Base-by-base conservation (phyloP, 2,888 invertebrate genomes). In the Amphimallon solstitiale region DNA sequence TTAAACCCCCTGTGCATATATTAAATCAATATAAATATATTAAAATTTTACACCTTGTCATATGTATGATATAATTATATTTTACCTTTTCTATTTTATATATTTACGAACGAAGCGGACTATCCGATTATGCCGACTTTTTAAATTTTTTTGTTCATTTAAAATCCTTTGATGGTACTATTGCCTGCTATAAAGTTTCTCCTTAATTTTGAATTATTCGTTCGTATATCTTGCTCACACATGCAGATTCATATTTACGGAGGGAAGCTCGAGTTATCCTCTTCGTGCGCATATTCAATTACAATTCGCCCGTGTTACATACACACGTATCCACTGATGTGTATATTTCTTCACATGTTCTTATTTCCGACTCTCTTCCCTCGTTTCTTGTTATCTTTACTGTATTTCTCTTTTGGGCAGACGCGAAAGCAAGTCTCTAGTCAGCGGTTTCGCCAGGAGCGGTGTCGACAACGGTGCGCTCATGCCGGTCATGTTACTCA, bases 281-380 rank as follows among this genome's bases (percentile, higher is more conserved):
- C 29, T n/a, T n/a, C 17, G 17, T 15, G 51, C 56, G 40, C 40
- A 43, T 23, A 56, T 56, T 56, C 43, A 56, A 40, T 56, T 40
- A 56, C 14, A 40, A 12, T 56, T 23, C 40, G 40, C 14, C 56
- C 14, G 21, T 14, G 37, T 5, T 56, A 10, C 52, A 56, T 15
- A 40, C 43, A 40, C 23, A 12, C 14, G 19, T 21, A 56, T 40
- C 21, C 19, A 15, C 23, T 43, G 56, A 56, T 56, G 56, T 56
- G 56, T 56, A 56, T 40, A 56, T 56, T 56, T 56, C 56, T 56
- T 56, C 56, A 56, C 56, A 56, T 56, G 56, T 40, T 56, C 56
- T 56, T 56, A 56, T 56, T 56, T 56, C 56, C 40, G 40, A 40
- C 14, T 56, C 43, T 40, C 21, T 40, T 21, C 56, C 10, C n/a